Percentiles rank a stretch among this genome's conserved stretches.
Conservation (phyloP, 2,797 vertebrate species). For the Crenuchus spilurus region DNA sequence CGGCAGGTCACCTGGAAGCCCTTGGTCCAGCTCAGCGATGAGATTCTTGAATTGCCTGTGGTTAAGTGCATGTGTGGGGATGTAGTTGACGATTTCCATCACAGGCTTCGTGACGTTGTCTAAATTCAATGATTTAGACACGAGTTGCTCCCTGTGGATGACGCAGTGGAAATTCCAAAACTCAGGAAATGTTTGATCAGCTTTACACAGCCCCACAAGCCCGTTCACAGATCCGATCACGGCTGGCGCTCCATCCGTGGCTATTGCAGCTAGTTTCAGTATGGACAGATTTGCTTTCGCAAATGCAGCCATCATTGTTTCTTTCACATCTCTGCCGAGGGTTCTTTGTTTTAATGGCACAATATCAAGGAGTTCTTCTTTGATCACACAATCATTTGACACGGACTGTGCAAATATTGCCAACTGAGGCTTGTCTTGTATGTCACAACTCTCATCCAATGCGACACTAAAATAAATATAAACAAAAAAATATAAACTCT, state of each 20-base stretch:
- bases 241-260: slow-evolving; percentile 44
- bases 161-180: slow-evolving; percentile 48
- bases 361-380: slow-evolving; percentile 55
- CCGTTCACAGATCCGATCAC: slow-evolving; percentile 37
- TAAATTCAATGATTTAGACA: slow-evolving; percentile 46
- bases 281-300: slow-evolving; percentile 38
- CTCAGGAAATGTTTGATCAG: slow-evolving; percentile 22
- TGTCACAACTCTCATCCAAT: slow-evolving; percentile 33
- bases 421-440: slow-evolving; percentile 39
- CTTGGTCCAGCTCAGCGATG: slow-evolving; percentile 42
- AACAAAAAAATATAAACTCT: too few relatives aligned
- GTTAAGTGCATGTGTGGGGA: slow-evolving; percentile 33
- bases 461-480: slow-evolving; percentile 35
- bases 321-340: slow-evolving; percentile 50
- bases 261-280: slow-evolving; percentile 43
- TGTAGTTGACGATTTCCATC: slow-evolving; percentile 45
- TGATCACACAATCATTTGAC: slow-evolving; percentile 48
- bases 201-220: slow-evolving; percentile 25
- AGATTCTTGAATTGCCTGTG: slow-evolving; percentile 47
- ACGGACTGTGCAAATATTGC: slow-evolving; percentile 48
- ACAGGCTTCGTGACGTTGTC: slow-evolving; percentile 49
- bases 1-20: slow-evolving; percentile 47
- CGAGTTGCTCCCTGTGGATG: slow-evolving; percentile 47
- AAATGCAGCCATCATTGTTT: slow-evolving; percentile 32
- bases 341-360: slow-evolving; percentile 56